These are phyloP conservation scores for Papilio xuthus DNA, from an alignment of 1,140 invertebrate species.

Conservation along the genomic window DNA sequence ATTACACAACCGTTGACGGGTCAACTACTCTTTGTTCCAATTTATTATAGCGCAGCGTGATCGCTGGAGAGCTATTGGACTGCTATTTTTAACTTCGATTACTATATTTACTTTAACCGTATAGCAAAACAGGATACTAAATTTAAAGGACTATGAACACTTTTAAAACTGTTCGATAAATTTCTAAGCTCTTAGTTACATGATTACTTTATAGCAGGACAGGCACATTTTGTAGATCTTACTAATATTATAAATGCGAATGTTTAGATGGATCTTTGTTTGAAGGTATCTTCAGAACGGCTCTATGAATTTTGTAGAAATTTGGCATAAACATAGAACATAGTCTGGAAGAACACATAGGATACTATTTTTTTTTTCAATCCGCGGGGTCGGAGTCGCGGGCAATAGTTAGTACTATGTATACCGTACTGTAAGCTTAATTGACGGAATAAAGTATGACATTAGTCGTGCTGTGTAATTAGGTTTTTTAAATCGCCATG, in stretches of 20 bases:
- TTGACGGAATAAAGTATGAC: slow-evolving; percentile 1
- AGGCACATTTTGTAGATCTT: too few species aligned
- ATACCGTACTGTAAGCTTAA: neutral
- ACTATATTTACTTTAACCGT: neutral
- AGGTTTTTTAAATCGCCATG: slow-evolving; percentile 44
- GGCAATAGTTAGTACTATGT: too few species aligned
- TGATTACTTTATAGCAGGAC: too few species aligned
- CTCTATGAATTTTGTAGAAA: too few species aligned
- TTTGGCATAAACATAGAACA: too few species aligned
- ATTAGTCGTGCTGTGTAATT: slow-evolving; percentile 38
- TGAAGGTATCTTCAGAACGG: too few species aligned
- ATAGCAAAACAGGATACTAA: neutral
- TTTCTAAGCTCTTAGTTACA: neutral
- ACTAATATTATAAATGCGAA: too few species aligned
- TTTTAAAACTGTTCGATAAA: neutral
- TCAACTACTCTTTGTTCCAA: slow-evolving; percentile 30
- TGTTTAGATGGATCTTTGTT: too few species aligned
- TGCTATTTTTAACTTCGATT: slow-evolving; percentile 5
- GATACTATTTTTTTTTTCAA: too few species aligned
- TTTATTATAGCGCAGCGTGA: slow-evolving; percentile 16
- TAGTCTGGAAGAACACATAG: too few species aligned
- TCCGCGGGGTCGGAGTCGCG: too few species aligned
- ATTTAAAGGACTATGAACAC: neutral
- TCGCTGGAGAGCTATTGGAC: neutral
- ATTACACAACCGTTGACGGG: slow-evolving; percentile 32